A percentile compares a stretch with the other conserved stretches of the same genome.
Evolutionary conservation across 2,113 vertebrate species (phyloP).

Genomic region (Varanus salvator): DNA sequence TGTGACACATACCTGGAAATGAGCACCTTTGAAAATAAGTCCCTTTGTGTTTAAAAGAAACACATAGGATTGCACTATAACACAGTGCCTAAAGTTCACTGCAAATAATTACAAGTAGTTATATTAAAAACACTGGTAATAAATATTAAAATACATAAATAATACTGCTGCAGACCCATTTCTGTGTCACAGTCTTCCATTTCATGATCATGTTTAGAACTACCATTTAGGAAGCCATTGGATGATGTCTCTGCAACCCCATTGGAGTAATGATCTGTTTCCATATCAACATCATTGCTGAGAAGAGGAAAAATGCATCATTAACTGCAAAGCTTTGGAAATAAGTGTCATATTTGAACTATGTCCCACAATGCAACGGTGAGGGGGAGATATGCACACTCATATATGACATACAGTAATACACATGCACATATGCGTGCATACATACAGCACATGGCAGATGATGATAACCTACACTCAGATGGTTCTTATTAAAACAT

Average conservation of each 20-base stretch:
- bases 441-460: background rate
- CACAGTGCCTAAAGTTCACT: slow-evolving; percentile 55
- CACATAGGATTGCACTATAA: background rate
- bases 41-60: background rate
- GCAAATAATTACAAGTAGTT: slow-evolving; percentile 79
- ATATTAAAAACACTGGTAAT: slow-evolving; percentile 72
- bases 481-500: background rate
- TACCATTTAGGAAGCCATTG: slow-evolving; percentile 98
- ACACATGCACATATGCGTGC: too few relatives aligned
- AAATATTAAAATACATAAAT: slow-evolving; percentile 79
- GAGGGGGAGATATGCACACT: background rate
- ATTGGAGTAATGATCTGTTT: slow-evolving; percentile 97
- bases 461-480: background rate
- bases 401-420: background rate
- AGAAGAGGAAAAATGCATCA: slow-evolving; percentile 65
- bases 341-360: slow-evolving; percentile 3
- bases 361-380: background rate
- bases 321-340: slow-evolving; percentile 35
- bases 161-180: slow-evolving; percentile 92
- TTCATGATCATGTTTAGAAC: slow-evolving; percentile 91
- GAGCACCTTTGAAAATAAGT: too few relatives aligned
- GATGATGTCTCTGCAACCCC: slow-evolving; percentile 94
- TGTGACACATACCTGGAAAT: too few relatives aligned
- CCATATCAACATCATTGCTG: slow-evolving; percentile 97
- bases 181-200: slow-evolving; percentile 96